Evolutionary conservation across 2,888 invertebrate genomes (phyloP).

Genomic region (Dioctria rufipes): DNA sequence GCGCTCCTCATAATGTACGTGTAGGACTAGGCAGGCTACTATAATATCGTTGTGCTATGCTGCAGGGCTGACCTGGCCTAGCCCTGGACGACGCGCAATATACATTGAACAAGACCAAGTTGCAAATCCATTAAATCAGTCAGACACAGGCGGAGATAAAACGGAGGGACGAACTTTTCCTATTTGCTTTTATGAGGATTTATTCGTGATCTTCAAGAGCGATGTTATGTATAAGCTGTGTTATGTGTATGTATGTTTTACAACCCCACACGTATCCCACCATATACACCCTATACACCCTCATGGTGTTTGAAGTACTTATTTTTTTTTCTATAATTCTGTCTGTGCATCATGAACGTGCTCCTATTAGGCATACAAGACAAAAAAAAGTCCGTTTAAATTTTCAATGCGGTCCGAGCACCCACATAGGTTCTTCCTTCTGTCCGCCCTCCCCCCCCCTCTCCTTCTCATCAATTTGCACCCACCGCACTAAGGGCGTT

Average conservation of each 20-base stretch:
- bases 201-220: constrained; percentile 56
- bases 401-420: constrained; percentile 11
- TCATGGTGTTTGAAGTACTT: no score
- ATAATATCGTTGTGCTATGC: not conserved
- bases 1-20: constrained; percentile 17
- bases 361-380: constrained; percentile 9
- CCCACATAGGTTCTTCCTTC: not conserved
- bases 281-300: no score
- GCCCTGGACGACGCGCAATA: not conserved
- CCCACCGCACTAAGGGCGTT: not conserved
- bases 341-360: not conserved
- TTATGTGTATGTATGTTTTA: not conserved
- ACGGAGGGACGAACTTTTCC: constrained; percentile 55
- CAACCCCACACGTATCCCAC: no score
- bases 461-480: no score
- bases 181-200: constrained; percentile 58
- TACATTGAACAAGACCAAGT: constrained; percentile 37
- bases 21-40: not conserved
- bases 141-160: constrained; percentile 53
- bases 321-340: not conserved
- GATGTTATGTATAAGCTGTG: not conserved
- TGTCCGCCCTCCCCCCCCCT: no score
- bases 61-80: not conserved
- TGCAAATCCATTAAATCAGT: constrained; percentile 57
- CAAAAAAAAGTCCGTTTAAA: constrained; percentile 23